Base-by-base conservation (phyloP, 2,888 invertebrate genomes). In the Agriotes lineatus region DNA sequence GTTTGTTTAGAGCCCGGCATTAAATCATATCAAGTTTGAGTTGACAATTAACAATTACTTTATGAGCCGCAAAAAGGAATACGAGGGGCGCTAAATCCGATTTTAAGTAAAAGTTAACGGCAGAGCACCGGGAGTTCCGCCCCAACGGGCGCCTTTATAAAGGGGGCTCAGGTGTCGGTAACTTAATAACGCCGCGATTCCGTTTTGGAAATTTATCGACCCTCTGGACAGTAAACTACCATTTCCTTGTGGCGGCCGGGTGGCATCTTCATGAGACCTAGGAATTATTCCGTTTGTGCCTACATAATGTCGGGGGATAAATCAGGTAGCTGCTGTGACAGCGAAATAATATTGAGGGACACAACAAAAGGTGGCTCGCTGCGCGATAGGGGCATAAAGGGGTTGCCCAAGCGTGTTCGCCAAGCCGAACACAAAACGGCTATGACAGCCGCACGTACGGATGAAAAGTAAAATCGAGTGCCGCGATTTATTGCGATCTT, bases 311-410 rank as follows among this genome's bases (percentile, higher is more conserved):
- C 67, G 35, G 35, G 19, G 54, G 39, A 70, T 70, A 70, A 65
- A 70, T 70, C 69, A 70, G 66, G 66, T 66, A 66, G 67, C 67
- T 71, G 72, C 63, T 69, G 63, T 72, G 74, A 71, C 72, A 72
- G 69, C 72, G 62, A 71, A 70, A 70, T 74, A 74, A 74, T 74
- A 71, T 74, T 65, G 72, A 67, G 73, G 72, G 74, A 69, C 54
- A 66, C 45, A 67, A 74, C 74, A 74, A 74, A 74, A 74, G 74
- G 72, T 71, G 72, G 69, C 69, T 62, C 62, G 63, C 59, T 64
- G 67, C 72, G 61, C 58, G 68, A 61, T 70, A 66, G 52, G 65
- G 66, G 62, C 22, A 66, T 66, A 72, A 72, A 70, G 67, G 67
- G 72, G 70, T 67, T 70, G 70, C 67, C 70, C 70, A 69, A 70